Evolutionary conservation across 2,797 vertebrate species (phyloP), one percentile per base, ranked within the genome.

Genomic region (Lagocephalus sceleratus): DNA sequence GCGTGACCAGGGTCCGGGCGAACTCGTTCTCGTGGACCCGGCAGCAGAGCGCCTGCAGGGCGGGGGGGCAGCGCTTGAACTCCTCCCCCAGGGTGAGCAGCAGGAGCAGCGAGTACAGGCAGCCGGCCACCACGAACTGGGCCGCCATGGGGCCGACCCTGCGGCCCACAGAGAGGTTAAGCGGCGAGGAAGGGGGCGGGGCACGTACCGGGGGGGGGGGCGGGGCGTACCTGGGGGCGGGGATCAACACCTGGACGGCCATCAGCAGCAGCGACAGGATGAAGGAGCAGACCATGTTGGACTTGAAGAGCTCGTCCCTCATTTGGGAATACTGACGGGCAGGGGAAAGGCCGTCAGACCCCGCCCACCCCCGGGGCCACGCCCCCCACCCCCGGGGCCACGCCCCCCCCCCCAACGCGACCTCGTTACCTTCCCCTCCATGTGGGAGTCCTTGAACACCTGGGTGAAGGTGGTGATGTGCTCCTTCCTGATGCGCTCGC

Each of bases 291-390:
- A 97, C 94, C 91, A 98, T 87, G 88, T 97, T 98, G 63, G 96
- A 96, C 83, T 98, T 98, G 91, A 98, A 98, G 47, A 98, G 95
- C 85, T 98, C 95, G 9, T 98, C 96, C 77, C 96, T 92, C 94
- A 98, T 98, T 84, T 97, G 95, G 61, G 94, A 96, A 79, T 95
- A 98, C 96, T 98, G 87, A 35, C 39, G 20, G 5, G 51, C 23
- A 67, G 5, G 40, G 1, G 29, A 1, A 45, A 1, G 12, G n/a
- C 1, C 2, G 2, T 5, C 3, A n/a, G 9, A 42, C 2, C 16
- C 40, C 5, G 17, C 40, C 17, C 9, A 7, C 12, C n/a, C 2
- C 17, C 0, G 23, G 1, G 6, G 7, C 21, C 19, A 7, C 11
- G 11, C 25, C 43, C 35, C 6, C 8, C 1, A 8, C 29, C n/a